phyloP scores from a whole-genome alignment of 2,113 vertebrate genomes.

The Formicarius rufipectus region DNA sequence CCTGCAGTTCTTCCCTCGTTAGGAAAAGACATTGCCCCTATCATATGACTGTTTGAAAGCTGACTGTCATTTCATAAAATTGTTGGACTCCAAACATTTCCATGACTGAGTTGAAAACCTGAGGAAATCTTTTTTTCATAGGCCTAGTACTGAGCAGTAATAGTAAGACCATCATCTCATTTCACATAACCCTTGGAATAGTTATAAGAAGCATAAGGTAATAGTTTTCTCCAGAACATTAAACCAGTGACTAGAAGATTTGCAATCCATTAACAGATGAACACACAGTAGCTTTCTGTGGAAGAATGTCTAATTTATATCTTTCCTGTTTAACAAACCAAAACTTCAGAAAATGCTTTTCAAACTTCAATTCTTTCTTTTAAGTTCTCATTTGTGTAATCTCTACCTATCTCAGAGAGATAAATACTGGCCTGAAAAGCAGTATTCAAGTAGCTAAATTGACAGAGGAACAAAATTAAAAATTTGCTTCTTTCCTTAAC shows the following conservation, averaged over 20 bases:
- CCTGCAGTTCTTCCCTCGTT: background rate
- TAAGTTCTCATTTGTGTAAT: constrained; percentile 49
- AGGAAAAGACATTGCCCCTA: background rate
- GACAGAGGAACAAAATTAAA: constrained; percentile 55
- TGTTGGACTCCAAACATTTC: background rate
- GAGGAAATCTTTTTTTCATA: background rate
- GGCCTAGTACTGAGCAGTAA: background rate
- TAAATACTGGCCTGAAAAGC: constrained; percentile 42
- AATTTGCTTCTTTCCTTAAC: constrained; percentile 39
- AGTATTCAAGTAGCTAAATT: constrained; percentile 10
- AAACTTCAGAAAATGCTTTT: constrained; percentile 37
- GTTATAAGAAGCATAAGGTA: background rate
- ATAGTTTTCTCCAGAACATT: constrained; percentile 41
- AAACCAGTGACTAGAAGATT: constrained; percentile 26
- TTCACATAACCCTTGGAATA: background rate
- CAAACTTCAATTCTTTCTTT: background rate
- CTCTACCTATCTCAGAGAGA: constrained; percentile 24
- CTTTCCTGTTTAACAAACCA: background rate
- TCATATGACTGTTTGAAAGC: background rate
- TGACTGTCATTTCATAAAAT: background rate
- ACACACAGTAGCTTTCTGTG: background rate
- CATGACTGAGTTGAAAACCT: background rate
- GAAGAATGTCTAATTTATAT: background rate
- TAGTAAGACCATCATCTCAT: background rate
- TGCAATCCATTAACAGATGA: constrained; percentile 25